Evolutionary conservation across 2,113 vertebrate genomes (phyloP).

Genomic region (Bucco capensis): DNA sequence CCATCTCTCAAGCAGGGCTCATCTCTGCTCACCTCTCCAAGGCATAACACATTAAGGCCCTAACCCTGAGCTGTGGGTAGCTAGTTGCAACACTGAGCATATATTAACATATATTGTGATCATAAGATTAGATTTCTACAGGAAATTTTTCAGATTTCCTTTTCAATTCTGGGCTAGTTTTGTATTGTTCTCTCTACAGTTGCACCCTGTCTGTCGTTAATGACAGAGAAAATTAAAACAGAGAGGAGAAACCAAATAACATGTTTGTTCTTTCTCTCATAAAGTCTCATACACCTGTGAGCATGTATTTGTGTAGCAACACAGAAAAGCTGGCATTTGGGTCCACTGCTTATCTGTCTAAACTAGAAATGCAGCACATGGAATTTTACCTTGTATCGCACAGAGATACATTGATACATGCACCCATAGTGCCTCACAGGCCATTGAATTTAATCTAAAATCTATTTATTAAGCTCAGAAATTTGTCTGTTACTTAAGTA

Average conservation of each 20-base stretch:
- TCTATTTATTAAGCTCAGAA: neutral
- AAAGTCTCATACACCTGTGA: neutral
- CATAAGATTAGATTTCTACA: neutral
- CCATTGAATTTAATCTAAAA: neutral
- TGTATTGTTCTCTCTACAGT: neutral
- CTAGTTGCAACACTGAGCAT: too few species aligned
- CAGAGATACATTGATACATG: neutral
- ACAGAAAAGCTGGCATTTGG: neutral
- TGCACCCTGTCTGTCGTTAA: neutral
- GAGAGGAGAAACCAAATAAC: neutral
- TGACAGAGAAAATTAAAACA: neutral
- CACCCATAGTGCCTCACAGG: neutral
- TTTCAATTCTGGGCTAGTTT: neutral
- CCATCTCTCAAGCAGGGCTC: neutral
- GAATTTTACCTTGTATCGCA: neutral
- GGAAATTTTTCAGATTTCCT: neutral
- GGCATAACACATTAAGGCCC: too few species aligned
- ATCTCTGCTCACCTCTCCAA: neutral
- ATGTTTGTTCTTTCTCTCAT: neutral
- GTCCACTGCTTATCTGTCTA: neutral
- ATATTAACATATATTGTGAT: neutral
- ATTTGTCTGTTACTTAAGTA: neutral
- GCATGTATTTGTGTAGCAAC: neutral
- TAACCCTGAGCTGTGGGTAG: too few species aligned
- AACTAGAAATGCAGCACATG: neutral